These are phyloP conservation scores for Cheirogaleus major DNA, from an alignment of 2,797 vertebrate species.

Conservation along the genomic window DNA sequence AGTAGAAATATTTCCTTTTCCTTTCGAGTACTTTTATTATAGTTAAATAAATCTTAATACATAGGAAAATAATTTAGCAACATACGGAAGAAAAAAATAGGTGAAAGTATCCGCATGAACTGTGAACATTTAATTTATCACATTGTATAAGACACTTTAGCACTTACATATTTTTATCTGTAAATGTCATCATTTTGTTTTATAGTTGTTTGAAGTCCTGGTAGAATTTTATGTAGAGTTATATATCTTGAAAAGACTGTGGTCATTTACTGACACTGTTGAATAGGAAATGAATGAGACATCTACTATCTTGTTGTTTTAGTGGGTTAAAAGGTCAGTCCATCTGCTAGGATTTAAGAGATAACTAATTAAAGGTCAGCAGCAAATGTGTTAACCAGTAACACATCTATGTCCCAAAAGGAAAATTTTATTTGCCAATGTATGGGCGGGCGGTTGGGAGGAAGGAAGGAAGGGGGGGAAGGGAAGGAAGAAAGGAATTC, in stretches of 20 bases:
- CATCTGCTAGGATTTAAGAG: conserved; percentile 27
- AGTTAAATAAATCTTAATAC: background rate
- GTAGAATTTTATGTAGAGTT: conserved; percentile 48
- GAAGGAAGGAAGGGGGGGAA: background rate
- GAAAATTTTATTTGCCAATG: background rate
- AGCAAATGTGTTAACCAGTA: conserved; percentile 22
- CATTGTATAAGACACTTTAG: background rate
- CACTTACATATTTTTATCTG: background rate
- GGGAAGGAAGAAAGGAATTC: background rate
- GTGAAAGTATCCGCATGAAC: background rate
- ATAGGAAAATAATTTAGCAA: background rate
- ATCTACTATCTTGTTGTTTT: conserved; percentile 48
- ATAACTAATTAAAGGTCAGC: conserved; percentile 67
- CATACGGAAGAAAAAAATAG: background rate
- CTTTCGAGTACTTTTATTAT: background rate
- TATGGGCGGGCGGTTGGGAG: background rate
- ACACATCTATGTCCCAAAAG: conserved; percentile 12
- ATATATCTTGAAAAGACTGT: conserved; percentile 42
- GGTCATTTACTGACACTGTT: background rate
- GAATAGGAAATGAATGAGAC: conserved; percentile 64
- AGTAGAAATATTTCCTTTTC: background rate
- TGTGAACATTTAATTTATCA: background rate
- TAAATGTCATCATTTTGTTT: conserved; percentile 47
- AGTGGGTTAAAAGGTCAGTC: conserved; percentile 1
- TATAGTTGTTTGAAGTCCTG: conserved; percentile 34